These are phyloP conservation scores for Aphis gossypii DNA, from an alignment of 1,140 invertebrate species.

Conservation along the genomic window DNA sequence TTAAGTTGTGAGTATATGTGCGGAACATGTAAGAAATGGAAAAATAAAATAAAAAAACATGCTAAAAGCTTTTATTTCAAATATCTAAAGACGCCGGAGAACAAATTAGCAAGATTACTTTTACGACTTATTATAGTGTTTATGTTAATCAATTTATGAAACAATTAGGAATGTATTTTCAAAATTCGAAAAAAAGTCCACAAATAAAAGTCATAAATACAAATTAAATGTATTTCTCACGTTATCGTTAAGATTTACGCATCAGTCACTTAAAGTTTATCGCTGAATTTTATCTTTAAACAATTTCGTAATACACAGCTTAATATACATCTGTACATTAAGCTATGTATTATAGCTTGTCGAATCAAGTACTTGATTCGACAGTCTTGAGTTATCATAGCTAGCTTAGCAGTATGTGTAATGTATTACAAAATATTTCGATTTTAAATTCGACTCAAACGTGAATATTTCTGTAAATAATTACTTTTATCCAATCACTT, in stretches of 20 bases:
- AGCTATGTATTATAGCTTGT: too few relatives aligned
- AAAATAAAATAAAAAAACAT: conserved; percentile 2
- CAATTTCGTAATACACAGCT: neutral
- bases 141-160: conserved; percentile 19
- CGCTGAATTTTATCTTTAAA: neutral
- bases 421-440: neutral
- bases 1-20: neutral
- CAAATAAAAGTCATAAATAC: neutral
- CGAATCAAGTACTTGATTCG: neutral
- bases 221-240: conserved; percentile 18
- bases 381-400: neutral
- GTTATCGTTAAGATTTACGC: conserved; percentile 2
- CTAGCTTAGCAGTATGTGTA: neutral
- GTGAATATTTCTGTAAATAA: neutral
- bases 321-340: neutral
- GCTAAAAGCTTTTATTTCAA: conserved; percentile 4
- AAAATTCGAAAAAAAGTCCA: conserved; percentile 8
- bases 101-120: conserved; percentile 17
- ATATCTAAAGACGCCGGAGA: neutral
- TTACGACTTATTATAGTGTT: conserved; percentile 2
- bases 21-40: neutral
- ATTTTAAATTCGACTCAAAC: neutral
- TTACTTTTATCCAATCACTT: neutral
- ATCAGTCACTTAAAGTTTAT: neutral
- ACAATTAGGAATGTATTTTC: neutral